Conservation (phyloP, 2,797 vertebrate genomes). For the Acestrorhynchus altus region DNA sequence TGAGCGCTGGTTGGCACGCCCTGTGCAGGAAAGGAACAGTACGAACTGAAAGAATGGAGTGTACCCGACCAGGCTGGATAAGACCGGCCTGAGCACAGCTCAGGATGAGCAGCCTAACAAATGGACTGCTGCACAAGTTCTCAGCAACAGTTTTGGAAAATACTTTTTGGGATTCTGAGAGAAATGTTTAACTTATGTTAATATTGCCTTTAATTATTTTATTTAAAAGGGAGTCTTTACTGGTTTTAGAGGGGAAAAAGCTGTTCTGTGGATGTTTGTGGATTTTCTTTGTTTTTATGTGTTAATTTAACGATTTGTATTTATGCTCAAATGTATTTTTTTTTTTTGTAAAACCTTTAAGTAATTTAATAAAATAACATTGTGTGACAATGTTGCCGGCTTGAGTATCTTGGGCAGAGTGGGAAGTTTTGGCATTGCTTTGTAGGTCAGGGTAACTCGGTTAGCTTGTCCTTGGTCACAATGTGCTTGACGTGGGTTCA, state of each 20-base stretch:
- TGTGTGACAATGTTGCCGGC: neutral
- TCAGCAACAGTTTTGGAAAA: slow-evolving; percentile 36
- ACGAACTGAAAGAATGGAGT: slow-evolving; percentile 53
- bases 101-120: slow-evolving; percentile 20
- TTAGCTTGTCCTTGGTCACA: slow-evolving; percentile 8
- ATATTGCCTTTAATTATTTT: slow-evolving; percentile 66
- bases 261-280: slow-evolving; percentile 45
- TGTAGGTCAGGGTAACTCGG: slow-evolving; percentile 16
- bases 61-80: slow-evolving; percentile 37
- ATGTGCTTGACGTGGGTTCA: neutral
- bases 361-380: slow-evolving; percentile 20
- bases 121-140: slow-evolving; percentile 36
- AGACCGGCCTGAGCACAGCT: slow-evolving; percentile 44
- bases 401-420: neutral
- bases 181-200: slow-evolving; percentile 61
- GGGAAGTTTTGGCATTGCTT: neutral
- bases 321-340: slow-evolving; percentile 73
- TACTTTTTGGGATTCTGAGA: slow-evolving; percentile 47
- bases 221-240: slow-evolving; percentile 69
- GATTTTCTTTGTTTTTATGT: slow-evolving; percentile 58
- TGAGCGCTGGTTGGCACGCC: slow-evolving; percentile 62
- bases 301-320: slow-evolving; percentile 77
- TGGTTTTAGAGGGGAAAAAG: slow-evolving; percentile 60
- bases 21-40: slow-evolving; percentile 49
- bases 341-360: slow-evolving; percentile 27